Conservation (phyloP, 2,113 vertebrate species). For the Fulmarus glacialis region DNA sequence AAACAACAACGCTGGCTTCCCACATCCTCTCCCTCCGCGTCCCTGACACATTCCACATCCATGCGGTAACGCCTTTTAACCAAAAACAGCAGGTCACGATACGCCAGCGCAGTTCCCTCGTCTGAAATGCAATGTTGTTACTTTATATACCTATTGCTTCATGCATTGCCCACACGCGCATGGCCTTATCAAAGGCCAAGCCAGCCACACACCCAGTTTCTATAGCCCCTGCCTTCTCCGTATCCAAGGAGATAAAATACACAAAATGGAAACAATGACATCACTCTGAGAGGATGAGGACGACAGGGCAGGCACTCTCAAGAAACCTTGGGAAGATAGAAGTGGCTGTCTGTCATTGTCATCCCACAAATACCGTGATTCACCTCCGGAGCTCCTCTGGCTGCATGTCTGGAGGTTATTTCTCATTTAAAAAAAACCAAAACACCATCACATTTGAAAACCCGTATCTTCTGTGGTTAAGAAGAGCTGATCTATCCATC, state of each 20-base stretch:
- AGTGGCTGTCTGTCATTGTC: background rate
- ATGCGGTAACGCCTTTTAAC: conserved; percentile 33
- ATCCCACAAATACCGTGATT: background rate
- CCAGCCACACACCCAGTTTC: conserved; percentile 54
- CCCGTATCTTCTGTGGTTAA: background rate
- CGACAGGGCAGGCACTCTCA: background rate
- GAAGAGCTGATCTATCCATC: background rate
- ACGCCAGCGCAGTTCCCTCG: background rate
- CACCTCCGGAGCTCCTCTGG: background rate
- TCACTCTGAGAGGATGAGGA: background rate
- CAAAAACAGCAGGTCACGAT: background rate
- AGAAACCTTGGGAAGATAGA: background rate
- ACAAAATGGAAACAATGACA: conserved; percentile 61
- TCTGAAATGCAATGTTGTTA: background rate
- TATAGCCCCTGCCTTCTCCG: background rate
- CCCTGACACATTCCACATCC: conserved; percentile 29
- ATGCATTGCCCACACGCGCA: conserved; percentile 13
- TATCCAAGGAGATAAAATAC: conserved; percentile 67
- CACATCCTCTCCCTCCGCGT: background rate
- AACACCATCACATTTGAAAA: background rate
- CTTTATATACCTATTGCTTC: conserved; percentile 17
- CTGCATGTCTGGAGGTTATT: background rate
- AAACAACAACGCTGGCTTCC: conserved; percentile 15
- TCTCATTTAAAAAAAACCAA: background rate
- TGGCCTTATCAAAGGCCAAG: conserved; percentile 43